Percentiles rank a stretch among this genome's conserved stretches.
Evolutionary conservation across 2,888 invertebrate species (phyloP).

Genomic region (Omphaloscelis lunosa): DNA sequence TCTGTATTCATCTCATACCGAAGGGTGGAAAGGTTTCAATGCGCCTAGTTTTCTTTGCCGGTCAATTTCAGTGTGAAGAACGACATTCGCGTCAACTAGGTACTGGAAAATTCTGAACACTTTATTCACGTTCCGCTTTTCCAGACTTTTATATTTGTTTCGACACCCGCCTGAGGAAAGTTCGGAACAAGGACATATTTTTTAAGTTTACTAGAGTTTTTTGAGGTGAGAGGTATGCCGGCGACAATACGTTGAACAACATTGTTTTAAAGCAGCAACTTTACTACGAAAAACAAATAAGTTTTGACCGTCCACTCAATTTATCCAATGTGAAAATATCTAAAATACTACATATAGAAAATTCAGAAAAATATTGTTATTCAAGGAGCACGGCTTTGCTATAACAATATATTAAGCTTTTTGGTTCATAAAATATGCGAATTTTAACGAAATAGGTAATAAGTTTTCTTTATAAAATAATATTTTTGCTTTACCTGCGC

Average conservation of each 20-base stretch:
- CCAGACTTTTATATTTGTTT: slow-evolving; percentile 34
- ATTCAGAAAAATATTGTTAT: slow-evolving; percentile 5
- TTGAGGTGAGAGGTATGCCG: not conserved
- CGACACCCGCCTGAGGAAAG: slow-evolving; percentile 6
- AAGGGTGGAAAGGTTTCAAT: slow-evolving; percentile 3
- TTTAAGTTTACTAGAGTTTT: slow-evolving; percentile 18
- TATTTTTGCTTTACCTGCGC: slow-evolving; percentile 32
- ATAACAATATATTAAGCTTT: slow-evolving; percentile 32
- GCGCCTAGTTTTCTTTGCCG: slow-evolving; percentile 15
- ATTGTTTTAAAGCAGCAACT: slow-evolving; percentile 15
- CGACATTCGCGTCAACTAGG: slow-evolving; percentile 6
- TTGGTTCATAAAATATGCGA: slow-evolving; percentile 30
- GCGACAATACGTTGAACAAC: slow-evolving; percentile 12
- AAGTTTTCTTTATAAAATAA: slow-evolving; percentile 35
- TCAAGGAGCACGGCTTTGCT: slow-evolving; percentile 9
- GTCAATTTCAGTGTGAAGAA: slow-evolving; percentile 18
- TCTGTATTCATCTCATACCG: slow-evolving; percentile 1
- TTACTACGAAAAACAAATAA: not conserved
- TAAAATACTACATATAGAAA: not conserved
- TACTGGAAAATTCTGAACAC: slow-evolving; percentile 13
- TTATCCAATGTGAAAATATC: not conserved
- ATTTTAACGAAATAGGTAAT: slow-evolving; percentile 18
- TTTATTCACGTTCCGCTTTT: slow-evolving; percentile 25
- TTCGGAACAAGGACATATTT: slow-evolving; percentile 20
- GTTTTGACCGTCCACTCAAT: not conserved